phyloP scores from a whole-genome alignment of 2,888 invertebrate genomes.

The Oscheius sp. region DNA sequence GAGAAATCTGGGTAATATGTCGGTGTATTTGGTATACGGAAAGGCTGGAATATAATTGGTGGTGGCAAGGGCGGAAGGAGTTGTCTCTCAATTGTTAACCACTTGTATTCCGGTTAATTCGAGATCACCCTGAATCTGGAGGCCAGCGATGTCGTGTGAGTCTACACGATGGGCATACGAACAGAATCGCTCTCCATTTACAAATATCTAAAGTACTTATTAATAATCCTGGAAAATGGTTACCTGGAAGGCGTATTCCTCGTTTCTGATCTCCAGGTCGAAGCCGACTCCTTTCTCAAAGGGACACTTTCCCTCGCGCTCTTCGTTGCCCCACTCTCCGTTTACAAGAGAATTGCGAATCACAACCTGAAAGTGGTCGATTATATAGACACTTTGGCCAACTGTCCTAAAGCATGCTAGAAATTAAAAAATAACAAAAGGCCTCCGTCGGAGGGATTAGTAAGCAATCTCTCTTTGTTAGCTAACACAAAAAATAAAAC shows the following conservation, averaged over 20 bases:
- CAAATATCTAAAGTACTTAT: conserved; percentile 58
- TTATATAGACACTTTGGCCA: not conserved
- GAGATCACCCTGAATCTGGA: conserved; percentile 67
- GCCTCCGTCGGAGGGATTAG: conserved; percentile 1
- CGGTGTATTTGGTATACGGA: not conserved
- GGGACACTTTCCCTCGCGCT: conserved; percentile 62
- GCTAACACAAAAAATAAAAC: not conserved
- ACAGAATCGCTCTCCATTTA: conserved; percentile 70
- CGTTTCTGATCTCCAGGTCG: conserved; percentile 67
- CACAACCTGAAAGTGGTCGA: conserved; percentile 46
- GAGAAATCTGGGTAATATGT: conserved; percentile 21
- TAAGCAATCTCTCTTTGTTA: conserved; percentile 2
- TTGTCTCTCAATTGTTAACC: conserved; percentile 18
- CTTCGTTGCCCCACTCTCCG: conserved; percentile 68
- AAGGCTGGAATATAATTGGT: conserved; percentile 14
- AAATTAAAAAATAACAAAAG: conserved; percentile 28
- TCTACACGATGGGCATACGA: conserved; percentile 68
- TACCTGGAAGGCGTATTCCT: conserved; percentile 68
- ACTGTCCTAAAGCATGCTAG: conserved; percentile 2
- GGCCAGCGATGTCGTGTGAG: conserved; percentile 63
- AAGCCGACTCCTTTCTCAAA: conserved; percentile 64
- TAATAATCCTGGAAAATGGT: not conserved
- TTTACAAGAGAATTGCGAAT: conserved; percentile 58
- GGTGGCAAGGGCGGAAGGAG: not conserved
- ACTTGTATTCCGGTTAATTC: conserved; percentile 59